These are phyloP conservation scores for Xenopus laevis DNA, from an alignment of 2,113 vertebrate genomes.

Conservation along the genomic window DNA sequence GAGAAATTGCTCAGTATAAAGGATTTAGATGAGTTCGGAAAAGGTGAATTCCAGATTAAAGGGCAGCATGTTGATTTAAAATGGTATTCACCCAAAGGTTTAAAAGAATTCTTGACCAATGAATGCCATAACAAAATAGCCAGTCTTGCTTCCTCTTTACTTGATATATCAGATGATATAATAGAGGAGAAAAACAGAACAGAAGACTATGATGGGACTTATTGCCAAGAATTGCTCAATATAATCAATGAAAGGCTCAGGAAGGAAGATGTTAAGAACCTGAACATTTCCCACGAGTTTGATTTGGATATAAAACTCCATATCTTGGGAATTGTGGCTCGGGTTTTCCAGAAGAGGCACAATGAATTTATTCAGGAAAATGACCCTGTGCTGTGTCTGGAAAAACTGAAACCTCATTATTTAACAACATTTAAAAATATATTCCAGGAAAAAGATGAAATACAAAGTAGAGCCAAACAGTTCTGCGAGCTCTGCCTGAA, in stretches of 20 bases:
- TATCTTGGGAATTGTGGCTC: too few species aligned
- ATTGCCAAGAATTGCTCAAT: too few species aligned
- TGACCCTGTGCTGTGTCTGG: too few species aligned
- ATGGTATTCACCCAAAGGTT: constrained; percentile 28
- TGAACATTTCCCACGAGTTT: too few species aligned
- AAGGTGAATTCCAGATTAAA: constrained; percentile 49
- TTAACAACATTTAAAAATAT: too few species aligned
- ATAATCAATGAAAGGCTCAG: too few species aligned
- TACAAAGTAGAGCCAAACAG: constrained; percentile 12
- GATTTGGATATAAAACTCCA: too few species aligned
- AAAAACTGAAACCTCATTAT: too few species aligned
- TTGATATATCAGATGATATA: constrained; percentile 51
- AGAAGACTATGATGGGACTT: too few species aligned
- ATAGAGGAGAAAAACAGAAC: constrained; percentile 54
- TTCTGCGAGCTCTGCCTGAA: constrained; percentile 40
- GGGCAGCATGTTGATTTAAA: constrained; percentile 47
- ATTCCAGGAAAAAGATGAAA: constrained; percentile 24
- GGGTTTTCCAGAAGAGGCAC: too few species aligned
- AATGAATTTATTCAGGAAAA: too few species aligned
- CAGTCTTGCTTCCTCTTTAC: constrained; percentile 50
- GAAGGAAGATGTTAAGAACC: too few species aligned
- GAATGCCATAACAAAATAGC: constrained; percentile 51
- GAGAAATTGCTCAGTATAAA: constrained; percentile 55
- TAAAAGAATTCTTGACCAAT: constrained; percentile 55
- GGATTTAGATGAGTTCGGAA: constrained; percentile 9